These are phyloP conservation scores for Pteria penguin DNA, from an alignment of 2,888 invertebrate species.

Conservation along the genomic window DNA sequence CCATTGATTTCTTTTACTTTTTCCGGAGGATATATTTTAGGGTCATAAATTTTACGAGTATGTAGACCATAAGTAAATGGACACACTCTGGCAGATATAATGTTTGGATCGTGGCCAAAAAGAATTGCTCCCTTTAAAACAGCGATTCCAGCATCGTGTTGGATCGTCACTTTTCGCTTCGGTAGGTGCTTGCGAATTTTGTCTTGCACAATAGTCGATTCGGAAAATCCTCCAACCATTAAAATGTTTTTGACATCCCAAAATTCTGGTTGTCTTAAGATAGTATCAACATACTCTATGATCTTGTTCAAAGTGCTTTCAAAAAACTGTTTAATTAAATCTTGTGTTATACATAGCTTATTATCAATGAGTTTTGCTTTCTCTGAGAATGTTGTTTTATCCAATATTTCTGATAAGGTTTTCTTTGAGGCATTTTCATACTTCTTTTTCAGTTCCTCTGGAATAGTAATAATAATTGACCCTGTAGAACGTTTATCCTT, in stretches of 20 bases:
- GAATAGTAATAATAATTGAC: constrained; percentile 34
- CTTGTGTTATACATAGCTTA: constrained; percentile 41
- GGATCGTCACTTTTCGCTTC: constrained; percentile 23
- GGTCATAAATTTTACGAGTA: constrained; percentile 34
- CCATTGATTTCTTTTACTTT: constrained; percentile 30
- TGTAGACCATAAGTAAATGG: constrained; percentile 54
- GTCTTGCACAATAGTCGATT: constrained; percentile 44
- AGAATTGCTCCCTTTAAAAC: constrained; percentile 54
- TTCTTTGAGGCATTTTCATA: constrained; percentile 26
- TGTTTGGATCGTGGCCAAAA: constrained; percentile 50
- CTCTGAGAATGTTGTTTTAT: constrained; percentile 21
- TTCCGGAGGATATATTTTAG: constrained; percentile 15
- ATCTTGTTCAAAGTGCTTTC: constrained; percentile 36
- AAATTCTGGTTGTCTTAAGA: constrained; percentile 31
- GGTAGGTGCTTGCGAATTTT: constrained; percentile 40
- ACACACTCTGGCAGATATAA: constrained; percentile 47
- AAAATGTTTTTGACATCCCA: constrained; percentile 38
- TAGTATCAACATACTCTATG: constrained; percentile 31
- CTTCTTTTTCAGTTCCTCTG: constrained; percentile 26
- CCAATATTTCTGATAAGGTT: constrained; percentile 22
- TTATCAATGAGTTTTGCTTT: constrained; percentile 27
- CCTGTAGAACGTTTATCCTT: constrained; percentile 38
- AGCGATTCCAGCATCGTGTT: constrained; percentile 39
- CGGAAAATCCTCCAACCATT: constrained; percentile 54
- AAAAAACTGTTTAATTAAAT: constrained; percentile 39